Conservation (phyloP, 2,888 invertebrate species). For the Mermis nigrescens region DNA sequence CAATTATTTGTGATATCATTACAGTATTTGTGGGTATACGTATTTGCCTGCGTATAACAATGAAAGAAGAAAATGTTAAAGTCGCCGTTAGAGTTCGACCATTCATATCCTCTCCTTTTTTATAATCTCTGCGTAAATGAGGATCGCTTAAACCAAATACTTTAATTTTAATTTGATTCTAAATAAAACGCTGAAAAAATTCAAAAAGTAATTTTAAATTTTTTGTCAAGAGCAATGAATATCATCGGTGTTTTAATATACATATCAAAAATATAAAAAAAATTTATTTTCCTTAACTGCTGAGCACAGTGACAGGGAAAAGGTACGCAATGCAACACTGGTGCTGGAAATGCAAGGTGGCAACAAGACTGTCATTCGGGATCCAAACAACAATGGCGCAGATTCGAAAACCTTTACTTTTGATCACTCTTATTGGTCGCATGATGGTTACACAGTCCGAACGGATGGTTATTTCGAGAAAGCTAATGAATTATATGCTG, state of each 20-base stretch:
- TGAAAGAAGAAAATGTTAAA: slow-evolving; percentile 37
- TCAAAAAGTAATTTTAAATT: no score
- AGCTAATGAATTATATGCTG: slow-evolving; percentile 32
- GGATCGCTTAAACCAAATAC: no score
- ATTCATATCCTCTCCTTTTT: slow-evolving; percentile 34
- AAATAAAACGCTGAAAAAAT: no score
- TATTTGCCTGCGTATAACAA: no score
- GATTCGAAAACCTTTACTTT: slow-evolving; percentile 38
- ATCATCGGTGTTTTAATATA: no score
- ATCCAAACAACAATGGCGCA: slow-evolving; percentile 34
- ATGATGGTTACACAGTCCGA: slow-evolving; percentile 39
- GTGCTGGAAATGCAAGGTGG: slow-evolving; percentile 38
- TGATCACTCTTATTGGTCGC: slow-evolving; percentile 43
- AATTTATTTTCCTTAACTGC: not conserved
- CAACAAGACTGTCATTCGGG: slow-evolving; percentile 34
- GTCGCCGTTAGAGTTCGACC: slow-evolving; percentile 42
- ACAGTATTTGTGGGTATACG: no score
- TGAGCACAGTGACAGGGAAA: slow-evolving; percentile 38
- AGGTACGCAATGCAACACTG: slow-evolving; percentile 35
- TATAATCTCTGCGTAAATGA: no score
- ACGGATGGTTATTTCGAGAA: slow-evolving; percentile 35
- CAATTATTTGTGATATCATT: no score
- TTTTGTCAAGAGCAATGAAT: no score
- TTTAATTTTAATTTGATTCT: not conserved
- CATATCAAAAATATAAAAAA: no score